These are phyloP conservation scores for Jordanella pulchra DNA, from an alignment of 2,797 vertebrate species.

Conservation along the genomic window DNA sequence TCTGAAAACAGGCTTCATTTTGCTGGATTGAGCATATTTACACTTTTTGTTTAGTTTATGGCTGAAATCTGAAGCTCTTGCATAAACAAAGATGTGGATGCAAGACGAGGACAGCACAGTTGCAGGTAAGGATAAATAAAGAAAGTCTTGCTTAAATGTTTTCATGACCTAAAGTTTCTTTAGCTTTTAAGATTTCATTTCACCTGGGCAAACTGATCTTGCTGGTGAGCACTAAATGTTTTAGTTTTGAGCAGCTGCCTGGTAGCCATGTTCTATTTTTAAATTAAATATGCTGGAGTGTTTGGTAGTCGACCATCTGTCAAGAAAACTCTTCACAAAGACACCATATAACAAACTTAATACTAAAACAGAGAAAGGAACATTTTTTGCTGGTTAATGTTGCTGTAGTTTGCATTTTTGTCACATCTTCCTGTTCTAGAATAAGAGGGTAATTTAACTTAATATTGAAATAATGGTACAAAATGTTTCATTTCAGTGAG, in stretches of 20 bases:
- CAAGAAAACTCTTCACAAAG: no score
- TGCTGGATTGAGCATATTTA: neutral
- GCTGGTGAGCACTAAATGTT: fast-evolving
- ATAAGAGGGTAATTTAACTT: neutral
- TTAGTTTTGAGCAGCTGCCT: neutral
- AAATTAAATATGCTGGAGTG: neutral
- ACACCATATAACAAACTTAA: no score
- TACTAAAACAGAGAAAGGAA: no score
- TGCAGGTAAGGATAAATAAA: constrained; percentile 53
- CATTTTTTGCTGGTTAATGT: neutral
- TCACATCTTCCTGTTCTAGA: neutral
- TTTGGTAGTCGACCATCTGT: no score
- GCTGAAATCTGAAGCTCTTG: neutral
- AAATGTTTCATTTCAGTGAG: neutral
- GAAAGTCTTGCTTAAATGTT: neutral
- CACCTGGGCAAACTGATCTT: neutral
- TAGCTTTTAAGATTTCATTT: neutral
- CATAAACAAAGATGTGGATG: constrained; percentile 54
- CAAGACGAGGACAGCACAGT: constrained; percentile 38
- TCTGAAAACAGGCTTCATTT: constrained; percentile 10
- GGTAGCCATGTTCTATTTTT: neutral
- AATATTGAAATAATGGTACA: no score
- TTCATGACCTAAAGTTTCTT: neutral
- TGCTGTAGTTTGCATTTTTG: neutral
- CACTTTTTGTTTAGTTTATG: neutral